Percentiles rank a stretch among this genome's conserved stretches.
phyloP scores from a whole-genome alignment of 2,888 invertebrate species.

The Actias luna region DNA sequence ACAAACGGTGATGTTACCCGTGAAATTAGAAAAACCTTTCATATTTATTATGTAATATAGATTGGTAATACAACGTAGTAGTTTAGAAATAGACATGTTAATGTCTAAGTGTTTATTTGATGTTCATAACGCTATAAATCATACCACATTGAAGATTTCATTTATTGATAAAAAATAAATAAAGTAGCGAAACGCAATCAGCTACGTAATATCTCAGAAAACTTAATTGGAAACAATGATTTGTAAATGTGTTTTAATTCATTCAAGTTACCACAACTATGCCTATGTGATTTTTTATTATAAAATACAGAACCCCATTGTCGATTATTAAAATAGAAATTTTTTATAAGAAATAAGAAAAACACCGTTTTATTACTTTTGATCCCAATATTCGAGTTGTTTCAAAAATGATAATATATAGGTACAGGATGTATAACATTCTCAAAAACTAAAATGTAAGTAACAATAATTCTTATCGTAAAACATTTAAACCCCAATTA shows the following conservation, averaged over 20 bases:
- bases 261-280: background rate
- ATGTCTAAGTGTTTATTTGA: conserved; percentile 13
- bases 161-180: conserved; percentile 31
- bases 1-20: too few species aligned
- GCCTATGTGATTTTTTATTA: background rate
- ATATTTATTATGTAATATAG: background rate
- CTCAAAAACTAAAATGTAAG: conserved; percentile 38
- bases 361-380: background rate
- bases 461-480: conserved; percentile 45
- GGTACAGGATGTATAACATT: background rate
- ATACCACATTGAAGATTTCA: conserved; percentile 27
- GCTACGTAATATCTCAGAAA: background rate
- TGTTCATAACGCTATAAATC: conserved; percentile 3
- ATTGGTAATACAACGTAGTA: background rate
- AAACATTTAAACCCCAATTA: conserved; percentile 68
- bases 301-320: background rate
- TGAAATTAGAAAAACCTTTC: too few species aligned
- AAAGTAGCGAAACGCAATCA: conserved; percentile 10
- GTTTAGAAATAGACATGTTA: conserved; percentile 17
- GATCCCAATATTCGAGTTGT: background rate
- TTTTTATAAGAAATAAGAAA: background rate
- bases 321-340: background rate
- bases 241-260: background rate
- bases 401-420: background rate
- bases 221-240: conserved; percentile 4